These are phyloP conservation scores for Malurus splendens DNA, from an alignment of 2,797 vertebrate genomes.

Conservation along the genomic window DNA sequence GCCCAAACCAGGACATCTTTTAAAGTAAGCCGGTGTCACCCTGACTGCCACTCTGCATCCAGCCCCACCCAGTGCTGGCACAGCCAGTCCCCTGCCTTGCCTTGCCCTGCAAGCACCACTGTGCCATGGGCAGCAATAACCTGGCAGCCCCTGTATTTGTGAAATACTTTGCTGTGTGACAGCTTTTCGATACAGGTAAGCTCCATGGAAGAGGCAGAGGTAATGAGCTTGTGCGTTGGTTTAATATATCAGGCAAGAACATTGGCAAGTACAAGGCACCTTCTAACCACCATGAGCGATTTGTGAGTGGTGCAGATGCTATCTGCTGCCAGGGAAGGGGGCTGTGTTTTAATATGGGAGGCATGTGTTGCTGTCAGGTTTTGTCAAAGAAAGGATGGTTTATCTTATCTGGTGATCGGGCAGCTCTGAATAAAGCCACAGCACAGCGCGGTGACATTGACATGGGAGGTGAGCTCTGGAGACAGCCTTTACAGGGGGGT, in stretches of 20 bases:
- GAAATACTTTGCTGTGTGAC: conserved; percentile 21
- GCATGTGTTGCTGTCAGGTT: background rate
- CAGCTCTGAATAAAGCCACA: background rate
- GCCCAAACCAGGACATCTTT: background rate
- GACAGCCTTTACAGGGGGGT: background rate
- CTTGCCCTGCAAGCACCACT: background rate
- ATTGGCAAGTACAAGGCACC: background rate
- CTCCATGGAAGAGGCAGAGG: background rate
- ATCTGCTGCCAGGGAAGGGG: conserved; percentile 2
- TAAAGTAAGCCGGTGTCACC: rapidly evolving
- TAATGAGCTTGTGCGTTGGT: conserved; percentile 49
- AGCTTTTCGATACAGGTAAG: conserved; percentile 43
- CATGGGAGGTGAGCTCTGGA: background rate
- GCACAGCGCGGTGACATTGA: rapidly evolving
- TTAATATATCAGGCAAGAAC: conserved; percentile 41
- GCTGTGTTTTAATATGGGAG: background rate
- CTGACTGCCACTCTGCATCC: background rate
- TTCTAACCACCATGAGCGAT: background rate
- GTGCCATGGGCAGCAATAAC: background rate
- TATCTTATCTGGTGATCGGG: background rate
- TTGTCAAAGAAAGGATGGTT: background rate
- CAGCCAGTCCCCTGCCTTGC: background rate
- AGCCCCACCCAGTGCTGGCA: rapidly evolving
- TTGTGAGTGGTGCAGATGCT: background rate
- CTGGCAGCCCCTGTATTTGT: conserved; percentile 2